Evolutionary conservation across 2,888 invertebrate species (phyloP).

Genomic region (Sphecodes monilicornis): DNA sequence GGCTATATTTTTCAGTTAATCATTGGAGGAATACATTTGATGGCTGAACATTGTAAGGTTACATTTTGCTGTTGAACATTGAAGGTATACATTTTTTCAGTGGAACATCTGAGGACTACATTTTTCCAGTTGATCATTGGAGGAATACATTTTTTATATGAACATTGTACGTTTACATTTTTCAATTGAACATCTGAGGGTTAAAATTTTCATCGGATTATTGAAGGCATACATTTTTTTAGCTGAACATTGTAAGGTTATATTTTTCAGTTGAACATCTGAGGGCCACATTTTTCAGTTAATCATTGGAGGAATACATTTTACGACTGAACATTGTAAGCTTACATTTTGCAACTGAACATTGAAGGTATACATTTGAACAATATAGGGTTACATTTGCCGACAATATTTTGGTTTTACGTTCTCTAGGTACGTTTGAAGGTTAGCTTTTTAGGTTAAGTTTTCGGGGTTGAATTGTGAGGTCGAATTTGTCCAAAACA

Average conservation of each 20-base stretch:
- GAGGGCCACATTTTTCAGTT: background rate
- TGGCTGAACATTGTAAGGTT: too few relatives aligned
- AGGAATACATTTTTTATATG: too few relatives aligned
- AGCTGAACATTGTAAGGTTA: background rate
- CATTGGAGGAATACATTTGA: too few relatives aligned
- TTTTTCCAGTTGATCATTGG: background rate
- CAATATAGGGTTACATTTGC: background rate
- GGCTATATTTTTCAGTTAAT: too few relatives aligned
- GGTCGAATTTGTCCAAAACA: background rate
- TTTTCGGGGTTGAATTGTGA: background rate
- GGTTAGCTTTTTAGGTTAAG: background rate
- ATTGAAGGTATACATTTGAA: background rate
- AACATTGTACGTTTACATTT: too few relatives aligned
- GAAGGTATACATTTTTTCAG: background rate
- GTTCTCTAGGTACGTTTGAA: background rate
- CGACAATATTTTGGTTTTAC: background rate
- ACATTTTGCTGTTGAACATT: too few relatives aligned
- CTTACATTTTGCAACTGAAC: background rate
- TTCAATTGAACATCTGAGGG: background rate
- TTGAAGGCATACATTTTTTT: background rate
- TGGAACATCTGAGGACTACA: background rate
- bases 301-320: too few relatives aligned
- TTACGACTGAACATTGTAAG: background rate
- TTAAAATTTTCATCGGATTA: too few relatives aligned
- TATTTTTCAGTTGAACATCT: background rate